A percentile compares a stretch with the other conserved stretches of the same genome.
Conservation (phyloP, 2,113 vertebrate genomes). For the Craseonycteris thonglongyai region DNA sequence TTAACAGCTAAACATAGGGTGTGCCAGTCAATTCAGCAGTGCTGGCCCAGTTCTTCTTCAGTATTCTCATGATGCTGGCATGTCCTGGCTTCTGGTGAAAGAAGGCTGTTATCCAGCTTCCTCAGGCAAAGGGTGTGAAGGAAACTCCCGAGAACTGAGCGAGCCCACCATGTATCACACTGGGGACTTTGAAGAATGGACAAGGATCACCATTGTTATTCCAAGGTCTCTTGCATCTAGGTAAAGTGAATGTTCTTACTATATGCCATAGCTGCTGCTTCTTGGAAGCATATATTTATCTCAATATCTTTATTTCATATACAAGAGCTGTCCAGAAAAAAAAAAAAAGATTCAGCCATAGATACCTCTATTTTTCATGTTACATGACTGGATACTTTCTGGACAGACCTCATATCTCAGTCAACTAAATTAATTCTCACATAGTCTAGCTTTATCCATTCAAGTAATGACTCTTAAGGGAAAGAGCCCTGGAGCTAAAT, state of each 20-base stretch:
- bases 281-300: background rate
- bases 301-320: background rate
- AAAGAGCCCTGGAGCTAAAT: background rate
- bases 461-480: background rate
- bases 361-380: too few relatives aligned
- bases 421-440: background rate
- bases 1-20: conserved; percentile 92
- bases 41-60: conserved; percentile 92
- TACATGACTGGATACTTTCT: too few relatives aligned
- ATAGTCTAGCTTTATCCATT: background rate
- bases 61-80: conserved; percentile 94
- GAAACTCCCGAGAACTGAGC: conserved; percentile 88
- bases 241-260: conserved; percentile 70
- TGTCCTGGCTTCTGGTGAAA: conserved; percentile 93
- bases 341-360: too few relatives aligned
- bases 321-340: too few relatives aligned
- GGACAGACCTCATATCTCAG: too few relatives aligned
- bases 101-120: conserved; percentile 95
- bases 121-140: conserved; percentile 87
- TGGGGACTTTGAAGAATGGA: conserved; percentile 96
- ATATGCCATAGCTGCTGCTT: background rate
- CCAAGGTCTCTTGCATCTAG: conserved; percentile 92
- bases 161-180: conserved; percentile 90
- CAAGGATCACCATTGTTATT: conserved; percentile 90
- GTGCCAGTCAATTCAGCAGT: conserved; percentile 88